A percentile compares a stretch with the other conserved stretches of the same genome.
phyloP scores from a whole-genome alignment of 1,140 invertebrate genomes.

The Calephelis virginiensis region DNA sequence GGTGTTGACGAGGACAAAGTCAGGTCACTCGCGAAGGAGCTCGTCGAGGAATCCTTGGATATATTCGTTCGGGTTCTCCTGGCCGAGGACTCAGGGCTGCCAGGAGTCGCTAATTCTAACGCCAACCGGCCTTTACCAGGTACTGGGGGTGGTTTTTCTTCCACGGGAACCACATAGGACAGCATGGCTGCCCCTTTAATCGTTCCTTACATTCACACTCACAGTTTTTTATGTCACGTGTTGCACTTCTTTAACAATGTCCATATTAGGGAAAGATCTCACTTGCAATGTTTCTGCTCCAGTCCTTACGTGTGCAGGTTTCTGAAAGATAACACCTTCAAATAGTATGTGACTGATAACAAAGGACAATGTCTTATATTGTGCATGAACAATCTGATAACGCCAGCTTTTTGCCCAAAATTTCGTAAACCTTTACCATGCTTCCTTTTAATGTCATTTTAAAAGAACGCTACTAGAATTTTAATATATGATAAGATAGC shows the following conservation, averaged over 20 bases:
- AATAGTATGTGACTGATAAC: background rate
- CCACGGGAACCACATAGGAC: conserved; percentile 83
- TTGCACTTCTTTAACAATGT: background rate
- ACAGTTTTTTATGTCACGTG: conserved; percentile 3
- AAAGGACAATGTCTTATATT: background rate
- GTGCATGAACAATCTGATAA: no score
- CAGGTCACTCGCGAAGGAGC: conserved; percentile 79
- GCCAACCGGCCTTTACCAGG: conserved; percentile 77
- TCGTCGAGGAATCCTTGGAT: conserved; percentile 79
- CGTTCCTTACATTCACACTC: conserved; percentile 15
- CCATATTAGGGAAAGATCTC: conserved; percentile 5
- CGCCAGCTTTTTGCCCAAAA: no score
- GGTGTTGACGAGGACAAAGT: conserved; percentile 80
- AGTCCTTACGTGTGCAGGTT: background rate
- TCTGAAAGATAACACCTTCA: background rate
- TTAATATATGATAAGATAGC: no score
- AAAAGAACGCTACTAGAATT: no score
- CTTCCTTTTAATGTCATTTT: no score
- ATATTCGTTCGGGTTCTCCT: conserved; percentile 61
- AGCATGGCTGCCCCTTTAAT: conserved; percentile 74
- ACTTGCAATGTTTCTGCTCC: background rate
- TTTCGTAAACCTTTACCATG: no score
- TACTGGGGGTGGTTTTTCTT: conserved; percentile 81
- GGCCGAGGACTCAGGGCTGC: conserved; percentile 52
- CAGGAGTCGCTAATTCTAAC: conserved; percentile 64